Evolutionary conservation across 37 sponge, comb jelly and placozoan species (phyloP), one percentile per base, ranked within the genome.

Genomic region (Sycon ciliatum): DNA sequence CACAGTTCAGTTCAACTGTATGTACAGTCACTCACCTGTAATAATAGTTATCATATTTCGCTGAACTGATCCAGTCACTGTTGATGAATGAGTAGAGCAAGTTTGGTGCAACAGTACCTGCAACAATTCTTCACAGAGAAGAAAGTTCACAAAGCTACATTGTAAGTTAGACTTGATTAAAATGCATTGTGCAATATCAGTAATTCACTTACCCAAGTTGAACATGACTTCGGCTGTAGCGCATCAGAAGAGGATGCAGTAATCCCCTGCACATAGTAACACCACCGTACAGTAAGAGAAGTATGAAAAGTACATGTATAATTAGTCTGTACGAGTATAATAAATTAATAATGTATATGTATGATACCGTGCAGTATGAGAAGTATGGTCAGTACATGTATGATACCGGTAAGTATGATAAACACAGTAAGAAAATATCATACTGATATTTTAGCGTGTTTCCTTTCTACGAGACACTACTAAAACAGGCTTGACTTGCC

Each of bases 51-150:
- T 68, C 31, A 46, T 34, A 36, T 74, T 9, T 18, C 30, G 75
- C 39, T 36, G 78, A 16, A 6, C 70, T 7, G 31, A 86, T 83
- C 37, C 73, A 90, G 16, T 83, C 81, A 3, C 79, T 81, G 37
- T 87, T 87, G 30, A 83, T 27, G 72, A 69, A 84, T 56, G 76
- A 73, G 49, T 66, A 83, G 40, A 83, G 52, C 0, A 54, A 23
- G 29, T 77, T 83, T 39, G 75, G 38, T 1, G 83, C 9, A 22
- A 83, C 38, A 24, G 53, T 74, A 6, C 35, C 57, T 0, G 83
- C 1, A 5, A 78, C 68, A 9, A 80, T 80, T 38, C 39, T 57
- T 31, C n/a, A 16, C 32, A 30, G 32, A 11, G n/a, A n/a, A n/a
- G n/a, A n/a, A n/a, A n/a, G n/a, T 20, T 28, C 32, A 61, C 13